Evolutionary conservation across 2,797 vertebrate genomes (phyloP).

Genomic region (Sparus aurata): DNA sequence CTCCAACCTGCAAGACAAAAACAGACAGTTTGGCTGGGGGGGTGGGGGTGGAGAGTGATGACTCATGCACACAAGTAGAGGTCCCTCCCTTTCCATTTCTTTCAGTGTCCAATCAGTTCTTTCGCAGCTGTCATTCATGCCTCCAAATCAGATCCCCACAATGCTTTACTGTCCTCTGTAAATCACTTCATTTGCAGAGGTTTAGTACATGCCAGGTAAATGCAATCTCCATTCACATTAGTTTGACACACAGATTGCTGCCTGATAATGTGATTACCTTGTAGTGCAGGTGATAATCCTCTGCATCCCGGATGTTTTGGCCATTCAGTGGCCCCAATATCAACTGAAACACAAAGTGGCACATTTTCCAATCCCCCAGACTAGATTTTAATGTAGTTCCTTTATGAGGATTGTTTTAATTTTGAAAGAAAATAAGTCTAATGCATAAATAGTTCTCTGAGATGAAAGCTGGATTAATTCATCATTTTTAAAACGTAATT

Average conservation of each 20-base stretch:
- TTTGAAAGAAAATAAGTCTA: conserved; percentile 10
- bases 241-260: conserved; percentile 40
- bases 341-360: conserved; percentile 14
- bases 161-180: conserved; percentile 59
- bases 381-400: conserved; percentile 12
- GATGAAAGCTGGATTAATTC: conserved; percentile 6
- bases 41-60: conserved; percentile 81
- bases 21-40: conserved; percentile 77
- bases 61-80: conserved; percentile 84
- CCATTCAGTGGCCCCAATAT: conserved; percentile 23
- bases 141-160: conserved; percentile 73
- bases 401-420: conserved; percentile 22
- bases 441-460: neutral
- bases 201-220: conserved; percentile 40
- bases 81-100: conserved; percentile 83
- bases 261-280: conserved; percentile 37
- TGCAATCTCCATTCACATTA: conserved; percentile 40
- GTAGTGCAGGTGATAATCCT: conserved; percentile 36
- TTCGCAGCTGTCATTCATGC: conserved; percentile 83
- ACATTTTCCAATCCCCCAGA: neutral
- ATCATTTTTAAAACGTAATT: conserved; percentile 33
- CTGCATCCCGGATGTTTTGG: conserved; percentile 25
- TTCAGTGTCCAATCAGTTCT: conserved; percentile 85
- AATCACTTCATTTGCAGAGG: conserved; percentile 66
- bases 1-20: conserved; percentile 78